phyloP scores from a whole-genome alignment of 2,113 vertebrate species.

The Eonycteris spelaea region DNA sequence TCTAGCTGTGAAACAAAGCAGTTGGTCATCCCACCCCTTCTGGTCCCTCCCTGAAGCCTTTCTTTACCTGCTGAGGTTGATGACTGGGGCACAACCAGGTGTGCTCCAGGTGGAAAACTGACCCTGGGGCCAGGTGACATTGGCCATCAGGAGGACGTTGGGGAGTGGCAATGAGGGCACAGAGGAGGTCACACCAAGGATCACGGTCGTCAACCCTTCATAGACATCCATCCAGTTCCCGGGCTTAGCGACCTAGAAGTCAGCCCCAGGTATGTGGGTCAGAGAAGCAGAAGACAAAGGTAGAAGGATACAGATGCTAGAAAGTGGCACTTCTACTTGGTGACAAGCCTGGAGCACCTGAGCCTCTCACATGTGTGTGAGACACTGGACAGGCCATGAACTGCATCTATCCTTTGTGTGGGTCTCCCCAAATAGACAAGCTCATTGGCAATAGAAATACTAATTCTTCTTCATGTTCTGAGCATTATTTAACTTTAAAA shows the following conservation, averaged over 20 bases:
- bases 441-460: not conserved
- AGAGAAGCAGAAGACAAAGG: not conserved
- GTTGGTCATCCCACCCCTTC: not conserved
- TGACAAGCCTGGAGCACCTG: not conserved
- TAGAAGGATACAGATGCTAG: not conserved
- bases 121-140: conserved; percentile 56
- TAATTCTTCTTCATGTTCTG: not conserved
- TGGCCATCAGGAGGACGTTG: conserved; percentile 78
- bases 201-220: conserved; percentile 58
- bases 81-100: conserved; percentile 9
- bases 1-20: not conserved
- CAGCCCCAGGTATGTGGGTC: not conserved
- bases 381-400: no score
- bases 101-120: not conserved
- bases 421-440: not conserved
- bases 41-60: not conserved
- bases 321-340: not conserved
- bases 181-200: conserved; percentile 76
- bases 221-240: conserved; percentile 54
- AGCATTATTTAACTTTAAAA: not conserved
- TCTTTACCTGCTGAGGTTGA: conserved; percentile 72
- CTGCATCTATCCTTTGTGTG: not conserved
- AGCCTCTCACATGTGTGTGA: not conserved
- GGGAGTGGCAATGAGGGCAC: conserved; percentile 79
- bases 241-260: conserved; percentile 68